Conservation (phyloP, 2,113 vertebrate species). For the Heteronetta atricapilla region DNA sequence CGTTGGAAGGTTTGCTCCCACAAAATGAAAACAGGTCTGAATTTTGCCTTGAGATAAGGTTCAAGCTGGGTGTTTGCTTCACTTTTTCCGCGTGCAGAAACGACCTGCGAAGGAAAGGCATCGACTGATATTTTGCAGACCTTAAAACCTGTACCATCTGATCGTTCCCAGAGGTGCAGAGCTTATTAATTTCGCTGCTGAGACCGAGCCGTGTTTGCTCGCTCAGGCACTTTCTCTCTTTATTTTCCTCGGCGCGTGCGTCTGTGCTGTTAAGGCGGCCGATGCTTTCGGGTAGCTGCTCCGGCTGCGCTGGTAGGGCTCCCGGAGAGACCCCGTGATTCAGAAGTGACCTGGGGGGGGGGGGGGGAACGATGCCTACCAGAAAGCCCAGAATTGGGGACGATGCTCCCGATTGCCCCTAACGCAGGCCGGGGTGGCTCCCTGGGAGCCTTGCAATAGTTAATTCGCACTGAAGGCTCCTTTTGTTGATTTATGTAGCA, state of each 20-base stretch:
- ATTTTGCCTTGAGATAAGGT: not conserved
- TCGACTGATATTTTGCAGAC: not conserved
- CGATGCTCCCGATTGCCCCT: slow-evolving; percentile 21
- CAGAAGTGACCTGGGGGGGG: not conserved
- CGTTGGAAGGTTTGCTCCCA: not conserved
- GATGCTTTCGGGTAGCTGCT: not conserved
- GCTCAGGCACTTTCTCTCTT: not conserved
- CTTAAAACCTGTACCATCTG: not conserved
- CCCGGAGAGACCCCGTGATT: not conserved
- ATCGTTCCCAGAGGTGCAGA: not conserved
- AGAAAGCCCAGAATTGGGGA: not conserved
- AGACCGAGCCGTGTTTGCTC: not conserved
- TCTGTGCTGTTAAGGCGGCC: not conserved
- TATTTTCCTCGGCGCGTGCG: not conserved
- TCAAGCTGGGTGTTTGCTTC: not conserved
- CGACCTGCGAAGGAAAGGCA: not conserved
- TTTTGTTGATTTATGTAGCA: slow-evolving; percentile 68
- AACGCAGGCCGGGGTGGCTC: not conserved
- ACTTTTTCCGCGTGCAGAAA: not conserved
- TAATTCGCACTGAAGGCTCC: slow-evolving; percentile 61
- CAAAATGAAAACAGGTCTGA: not conserved
- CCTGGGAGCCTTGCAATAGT: slow-evolving; percentile 48
- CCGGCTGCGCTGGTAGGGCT: not conserved
- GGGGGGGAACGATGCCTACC: not conserved
- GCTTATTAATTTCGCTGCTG: not conserved